Evolutionary conservation across 2,888 invertebrate species (phyloP).

Genomic region (Nomada ferruginata): DNA sequence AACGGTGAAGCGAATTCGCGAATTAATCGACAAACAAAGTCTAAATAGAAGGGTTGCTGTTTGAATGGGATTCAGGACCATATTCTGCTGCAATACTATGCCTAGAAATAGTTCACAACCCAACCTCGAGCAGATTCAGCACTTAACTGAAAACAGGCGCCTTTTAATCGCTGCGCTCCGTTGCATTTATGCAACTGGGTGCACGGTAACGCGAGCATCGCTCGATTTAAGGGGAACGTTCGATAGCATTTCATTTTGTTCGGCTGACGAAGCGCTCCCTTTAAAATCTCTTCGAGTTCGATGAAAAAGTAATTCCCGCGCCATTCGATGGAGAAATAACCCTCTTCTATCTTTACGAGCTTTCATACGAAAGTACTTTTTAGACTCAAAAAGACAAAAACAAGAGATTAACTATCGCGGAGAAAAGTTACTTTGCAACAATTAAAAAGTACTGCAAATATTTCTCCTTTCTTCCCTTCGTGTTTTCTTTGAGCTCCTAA

Average conservation of each 20-base stretch:
- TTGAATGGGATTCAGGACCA: background rate
- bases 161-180: constrained; percentile 31
- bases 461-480: too few species aligned
- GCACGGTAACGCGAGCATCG: background rate
- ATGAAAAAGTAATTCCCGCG: background rate
- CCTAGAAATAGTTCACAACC: background rate
- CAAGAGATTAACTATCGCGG: too few species aligned
- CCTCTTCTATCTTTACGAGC: too few species aligned
- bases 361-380: too few species aligned
- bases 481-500: too few species aligned
- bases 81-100: background rate
- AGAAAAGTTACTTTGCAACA: too few species aligned
- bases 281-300: background rate
- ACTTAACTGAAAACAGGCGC: constrained; percentile 15
- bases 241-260: background rate
- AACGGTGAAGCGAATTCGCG: background rate
- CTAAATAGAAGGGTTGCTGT: background rate
- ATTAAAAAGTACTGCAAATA: too few species aligned
- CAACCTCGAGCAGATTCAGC: constrained; percentile 24
- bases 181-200: constrained; percentile 6
- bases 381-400: too few species aligned
- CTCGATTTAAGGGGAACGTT: constrained; percentile 2
- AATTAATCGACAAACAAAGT: background rate
- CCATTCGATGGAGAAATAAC: too few species aligned
- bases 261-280: background rate